A percentile compares a stretch with the other conserved stretches of the same genome.
Evolutionary conservation across 1,140 invertebrate species (phyloP).

Genomic region (Formica exsecta): DNA sequence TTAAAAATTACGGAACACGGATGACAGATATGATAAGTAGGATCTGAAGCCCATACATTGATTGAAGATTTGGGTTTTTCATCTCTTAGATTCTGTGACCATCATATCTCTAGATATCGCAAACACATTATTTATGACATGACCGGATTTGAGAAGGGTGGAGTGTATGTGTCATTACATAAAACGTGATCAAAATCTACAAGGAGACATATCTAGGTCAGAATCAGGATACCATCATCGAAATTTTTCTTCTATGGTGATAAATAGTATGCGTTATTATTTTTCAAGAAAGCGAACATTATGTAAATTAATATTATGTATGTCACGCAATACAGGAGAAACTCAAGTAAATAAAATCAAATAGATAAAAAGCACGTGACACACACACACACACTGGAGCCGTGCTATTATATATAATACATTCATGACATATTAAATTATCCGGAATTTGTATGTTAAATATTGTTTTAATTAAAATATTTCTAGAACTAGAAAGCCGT

Average conservation of each 20-base stretch:
- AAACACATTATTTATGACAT: constrained; percentile 51
- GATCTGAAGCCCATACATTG: neutral
- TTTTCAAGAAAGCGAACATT: neutral
- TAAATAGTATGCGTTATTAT: constrained; percentile 24
- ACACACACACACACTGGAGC: no score
- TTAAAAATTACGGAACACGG: neutral
- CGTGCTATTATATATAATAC: no score
- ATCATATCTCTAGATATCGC: neutral
- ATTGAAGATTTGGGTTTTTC: constrained; percentile 13
- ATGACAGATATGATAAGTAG: constrained; percentile 5
- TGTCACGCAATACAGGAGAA: neutral
- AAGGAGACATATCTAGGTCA: constrained; percentile 48
- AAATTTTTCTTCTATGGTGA: constrained; percentile 21
- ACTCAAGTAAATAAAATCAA: no score
- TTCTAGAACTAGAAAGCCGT: no score
- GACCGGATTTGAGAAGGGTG: constrained; percentile 20
- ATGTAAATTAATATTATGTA: neutral
- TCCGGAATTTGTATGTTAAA: no score
- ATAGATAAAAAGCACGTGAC: no score
- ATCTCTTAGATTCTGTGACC: neutral
- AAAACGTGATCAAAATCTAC: constrained; percentile 53
- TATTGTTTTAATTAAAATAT: no score
- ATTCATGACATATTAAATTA: no score
- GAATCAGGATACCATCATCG: constrained; percentile 40
- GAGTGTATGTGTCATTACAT: constrained; percentile 44